Base-by-base conservation (phyloP, 2,888 invertebrate genomes). In the Andrena flavipes region DNA sequence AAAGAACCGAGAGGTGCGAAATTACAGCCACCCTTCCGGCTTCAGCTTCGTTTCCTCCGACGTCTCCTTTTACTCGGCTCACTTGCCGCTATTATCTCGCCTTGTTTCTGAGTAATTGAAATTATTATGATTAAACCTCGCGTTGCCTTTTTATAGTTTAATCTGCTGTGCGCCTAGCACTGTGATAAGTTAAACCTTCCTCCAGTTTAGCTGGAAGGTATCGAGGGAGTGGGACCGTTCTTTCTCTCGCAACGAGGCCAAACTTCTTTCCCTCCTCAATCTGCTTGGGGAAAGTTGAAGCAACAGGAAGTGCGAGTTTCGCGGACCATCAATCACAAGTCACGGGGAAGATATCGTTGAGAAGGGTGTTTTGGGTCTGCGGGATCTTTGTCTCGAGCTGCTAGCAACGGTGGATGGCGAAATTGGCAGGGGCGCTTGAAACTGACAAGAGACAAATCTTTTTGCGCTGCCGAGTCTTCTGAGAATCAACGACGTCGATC, bases 51-150 rank as follows among this genome's bases (percentile, higher is more conserved):
- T 20, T 54, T 35, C 59, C 29, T 60, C 29, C 33, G 67, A 35
- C 60, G 64, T 74, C 48, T 51, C 70, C 51, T 68, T 30, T 2
- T 33, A 29, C 42, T 42, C 42, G 42, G 42, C 42, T 42, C 42
- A 42, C 35, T 29, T 16, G 5, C 29, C 6, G 48, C 60, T 16
- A 8, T 23, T 26, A 56, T 20, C 33, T 5, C 56, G 63, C 54
- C 72, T 71, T 76, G 71, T 78, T 59, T 42, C 42, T 26, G 26
- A 48, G 81, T 86, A 89, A 91, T 91, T 89, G 89, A 80, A 91
- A 90, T 90, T 89, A 91, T 91, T 89, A 91, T 90, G 91, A 91
- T 91, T 89, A 90, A 91, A 86, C 79, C 82, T 82, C 80, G 74
- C 77, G 76, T 82, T 67, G 71, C 70, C 71, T 80, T 80, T 82